Evolutionary conservation across 37 sponge, comb jelly and placozoan genomes (phyloP).

Genomic region (Beroe ovata): DNA sequence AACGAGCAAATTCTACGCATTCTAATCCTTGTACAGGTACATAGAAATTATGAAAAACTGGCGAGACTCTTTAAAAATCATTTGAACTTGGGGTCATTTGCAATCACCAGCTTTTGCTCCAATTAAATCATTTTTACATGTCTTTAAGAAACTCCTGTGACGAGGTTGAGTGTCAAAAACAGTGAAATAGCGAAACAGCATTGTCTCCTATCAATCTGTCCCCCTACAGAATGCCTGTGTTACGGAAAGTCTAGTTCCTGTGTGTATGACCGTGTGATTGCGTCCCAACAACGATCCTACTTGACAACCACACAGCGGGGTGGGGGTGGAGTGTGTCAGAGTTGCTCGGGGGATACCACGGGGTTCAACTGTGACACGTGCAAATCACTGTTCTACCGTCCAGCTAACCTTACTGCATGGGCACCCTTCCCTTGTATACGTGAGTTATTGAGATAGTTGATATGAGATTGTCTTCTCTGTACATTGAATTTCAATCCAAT

Average conservation of each 20-base stretch:
- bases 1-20: background rate
- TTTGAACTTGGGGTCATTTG: no score
- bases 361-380: constrained; percentile 40
- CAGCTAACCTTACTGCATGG: constrained; percentile 44
- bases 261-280: background rate
- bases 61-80: no score
- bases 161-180: no score
- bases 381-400: constrained; percentile 30
- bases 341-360: constrained; percentile 1
- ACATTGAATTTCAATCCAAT: no score
- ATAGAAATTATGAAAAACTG: no score
- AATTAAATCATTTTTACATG: no score
- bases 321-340: constrained; percentile 14
- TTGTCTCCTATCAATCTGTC: no score
- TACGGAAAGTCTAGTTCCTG: constrained; percentile 43
- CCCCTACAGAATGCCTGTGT: constrained; percentile 25
- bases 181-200: no score
- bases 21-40: constrained; percentile 27
- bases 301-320: constrained; percentile 5
- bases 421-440: constrained; percentile 47
- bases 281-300: constrained; percentile 20
- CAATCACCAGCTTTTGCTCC: no score
- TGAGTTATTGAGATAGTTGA: no score
- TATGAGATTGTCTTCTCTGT: no score
- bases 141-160: no score